Conservation (phyloP, 2,797 vertebrate genomes). For the Neostethus bicornis region DNA sequence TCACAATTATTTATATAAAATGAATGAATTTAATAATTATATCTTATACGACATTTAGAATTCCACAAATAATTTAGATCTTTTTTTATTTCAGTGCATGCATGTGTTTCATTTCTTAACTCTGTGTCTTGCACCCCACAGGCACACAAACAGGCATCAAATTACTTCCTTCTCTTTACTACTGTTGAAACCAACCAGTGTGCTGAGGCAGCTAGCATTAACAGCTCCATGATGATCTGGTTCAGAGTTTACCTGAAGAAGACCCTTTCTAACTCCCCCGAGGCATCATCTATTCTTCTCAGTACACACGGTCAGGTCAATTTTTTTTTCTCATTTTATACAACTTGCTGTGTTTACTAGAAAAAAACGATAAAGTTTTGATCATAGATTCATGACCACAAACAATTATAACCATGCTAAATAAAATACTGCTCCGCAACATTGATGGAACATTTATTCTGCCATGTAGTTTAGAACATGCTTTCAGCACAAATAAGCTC, state of each 20-base stretch:
- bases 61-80: no score
- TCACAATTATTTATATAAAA: no score
- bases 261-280: constrained; percentile 19
- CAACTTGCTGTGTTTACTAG: background rate
- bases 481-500: constrained; percentile 44
- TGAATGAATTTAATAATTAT: no score
- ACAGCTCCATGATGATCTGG: constrained; percentile 56
- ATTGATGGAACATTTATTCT: constrained; percentile 32
- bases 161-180: constrained; percentile 47
- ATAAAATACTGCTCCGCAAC: constrained; percentile 2
- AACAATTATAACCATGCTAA: constrained; percentile 32
- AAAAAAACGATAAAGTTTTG: background rate
- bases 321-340: background rate
- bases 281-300: constrained; percentile 61
- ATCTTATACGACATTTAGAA: no score
- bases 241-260: constrained; percentile 55
- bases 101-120: background rate
- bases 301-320: constrained; percentile 61
- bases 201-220: constrained; percentile 25
- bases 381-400: background rate
- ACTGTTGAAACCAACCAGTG: constrained; percentile 23
- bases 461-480: constrained; percentile 19
- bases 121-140: constrained; percentile 1
- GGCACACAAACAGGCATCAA: constrained; percentile 43
- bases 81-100: background rate